These are phyloP conservation scores for Origma solitaria DNA, from an alignment of 2,113 vertebrate genomes.

Conservation along the genomic window DNA sequence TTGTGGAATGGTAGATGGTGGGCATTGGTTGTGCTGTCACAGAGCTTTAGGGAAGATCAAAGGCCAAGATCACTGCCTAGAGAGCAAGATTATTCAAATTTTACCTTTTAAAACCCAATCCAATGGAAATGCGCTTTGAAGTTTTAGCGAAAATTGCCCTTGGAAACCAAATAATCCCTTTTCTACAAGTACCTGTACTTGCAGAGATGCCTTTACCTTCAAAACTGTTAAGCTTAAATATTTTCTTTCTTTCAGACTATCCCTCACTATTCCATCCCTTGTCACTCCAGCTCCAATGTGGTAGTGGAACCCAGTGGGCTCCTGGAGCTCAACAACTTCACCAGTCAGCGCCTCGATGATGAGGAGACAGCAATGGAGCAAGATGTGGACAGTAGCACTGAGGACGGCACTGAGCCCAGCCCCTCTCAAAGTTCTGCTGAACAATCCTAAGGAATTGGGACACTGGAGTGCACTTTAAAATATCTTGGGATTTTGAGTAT, in stretches of 20 bases:
- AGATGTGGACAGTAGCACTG: constrained; percentile 91
- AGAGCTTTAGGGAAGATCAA: neutral
- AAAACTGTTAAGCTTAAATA: neutral
- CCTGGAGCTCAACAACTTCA: constrained; percentile 96
- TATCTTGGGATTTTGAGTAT: constrained; percentile 31
- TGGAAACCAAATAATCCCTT: neutral
- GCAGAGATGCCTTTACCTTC: neutral
- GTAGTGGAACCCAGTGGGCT: constrained; percentile 98
- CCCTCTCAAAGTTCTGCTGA: constrained; percentile 75
- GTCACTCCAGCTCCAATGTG: constrained; percentile 96
- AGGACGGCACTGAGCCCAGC: constrained; percentile 84
- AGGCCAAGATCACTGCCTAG: neutral
- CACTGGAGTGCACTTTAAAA: constrained; percentile 70
- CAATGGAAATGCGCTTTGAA: neutral
- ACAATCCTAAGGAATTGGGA: constrained; percentile 73
- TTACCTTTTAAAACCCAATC: neutral
- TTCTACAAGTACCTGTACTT: neutral
- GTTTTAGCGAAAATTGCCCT: neutral
- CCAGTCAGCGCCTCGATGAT: constrained; percentile 92
- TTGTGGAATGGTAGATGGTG: neutral
- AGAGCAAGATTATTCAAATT: neutral
- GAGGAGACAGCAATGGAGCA: constrained; percentile 90
- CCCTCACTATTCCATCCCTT: constrained; percentile 94
- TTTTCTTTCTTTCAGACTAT: constrained; percentile 82
- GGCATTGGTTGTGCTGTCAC: neutral